Conservation (phyloP, 2,797 vertebrate genomes). For the Falco novaeseelandiae region DNA sequence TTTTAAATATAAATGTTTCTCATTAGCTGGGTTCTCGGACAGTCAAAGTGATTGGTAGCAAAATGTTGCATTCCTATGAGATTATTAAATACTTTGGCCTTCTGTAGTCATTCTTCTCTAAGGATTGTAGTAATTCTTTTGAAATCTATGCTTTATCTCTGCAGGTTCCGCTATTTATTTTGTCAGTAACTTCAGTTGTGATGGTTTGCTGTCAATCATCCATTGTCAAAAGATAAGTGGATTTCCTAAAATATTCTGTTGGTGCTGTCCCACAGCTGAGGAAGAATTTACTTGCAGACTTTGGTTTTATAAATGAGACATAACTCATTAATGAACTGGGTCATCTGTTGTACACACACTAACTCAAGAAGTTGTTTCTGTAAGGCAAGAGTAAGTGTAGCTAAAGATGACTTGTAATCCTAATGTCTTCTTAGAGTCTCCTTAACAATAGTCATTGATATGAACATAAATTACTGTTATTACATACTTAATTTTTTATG, state of each 20-base stretch:
- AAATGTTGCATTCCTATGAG: background rate
- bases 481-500: background rate
- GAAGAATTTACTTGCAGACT: background rate
- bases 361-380: background rate
- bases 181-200: background rate
- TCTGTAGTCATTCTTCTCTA: background rate
- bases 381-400: background rate
- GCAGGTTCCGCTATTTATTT: background rate
- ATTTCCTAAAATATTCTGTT: background rate
- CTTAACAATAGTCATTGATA: conserved; percentile 2
- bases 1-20: conserved; percentile 20
- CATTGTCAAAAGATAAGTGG: background rate
- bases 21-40: background rate
- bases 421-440: background rate
- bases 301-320: background rate
- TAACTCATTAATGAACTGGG: background rate
- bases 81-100: background rate
- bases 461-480: background rate
- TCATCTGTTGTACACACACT: background rate
- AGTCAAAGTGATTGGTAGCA: background rate
- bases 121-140: background rate
- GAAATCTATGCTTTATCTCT: conserved; percentile 17
- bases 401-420: background rate
- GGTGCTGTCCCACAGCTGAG: background rate
- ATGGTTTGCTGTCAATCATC: conserved; percentile 10